phyloP scores from a whole-genome alignment of 2,113 vertebrate genomes.

The Psephotus haematonotus region DNA sequence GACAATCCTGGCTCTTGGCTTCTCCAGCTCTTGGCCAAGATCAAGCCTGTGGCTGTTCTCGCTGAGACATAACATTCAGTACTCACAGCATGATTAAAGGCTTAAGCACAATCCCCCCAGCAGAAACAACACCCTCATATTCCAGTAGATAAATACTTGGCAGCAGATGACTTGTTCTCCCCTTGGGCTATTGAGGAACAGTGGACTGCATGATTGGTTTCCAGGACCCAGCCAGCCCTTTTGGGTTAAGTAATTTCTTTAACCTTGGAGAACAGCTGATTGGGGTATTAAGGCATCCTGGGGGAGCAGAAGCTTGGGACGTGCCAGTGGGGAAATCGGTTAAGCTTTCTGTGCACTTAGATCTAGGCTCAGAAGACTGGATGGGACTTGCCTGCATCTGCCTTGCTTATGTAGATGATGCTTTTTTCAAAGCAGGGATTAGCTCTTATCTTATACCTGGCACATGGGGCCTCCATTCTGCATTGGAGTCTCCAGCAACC shows the following conservation, averaged over 20 bases:
- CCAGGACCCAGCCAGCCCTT: background rate
- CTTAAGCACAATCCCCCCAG: background rate
- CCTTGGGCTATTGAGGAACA: background rate
- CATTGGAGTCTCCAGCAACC: background rate
- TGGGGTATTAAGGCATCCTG: background rate
- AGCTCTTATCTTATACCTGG: constrained; percentile 61
- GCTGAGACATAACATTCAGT: background rate
- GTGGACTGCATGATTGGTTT: background rate
- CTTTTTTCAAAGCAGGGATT: constrained; percentile 49
- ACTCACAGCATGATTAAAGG: background rate
- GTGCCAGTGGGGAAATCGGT: background rate
- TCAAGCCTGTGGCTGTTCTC: background rate
- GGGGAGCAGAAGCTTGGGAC: background rate
- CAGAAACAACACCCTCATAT: background rate
- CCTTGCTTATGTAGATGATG: constrained; percentile 38
- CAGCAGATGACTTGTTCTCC: background rate
- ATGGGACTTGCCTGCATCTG: constrained; percentile 10
- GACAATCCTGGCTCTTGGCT: background rate
- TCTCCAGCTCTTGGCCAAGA: background rate
- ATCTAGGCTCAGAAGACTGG: background rate
- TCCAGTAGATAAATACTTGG: background rate
- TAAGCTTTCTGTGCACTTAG: constrained; percentile 7
- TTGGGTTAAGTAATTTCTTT: background rate
- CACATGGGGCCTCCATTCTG: constrained; percentile 12
- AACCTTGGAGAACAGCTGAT: background rate